phyloP scores from a whole-genome alignment of 2,797 vertebrate species.

The Capromys pilorides region DNA sequence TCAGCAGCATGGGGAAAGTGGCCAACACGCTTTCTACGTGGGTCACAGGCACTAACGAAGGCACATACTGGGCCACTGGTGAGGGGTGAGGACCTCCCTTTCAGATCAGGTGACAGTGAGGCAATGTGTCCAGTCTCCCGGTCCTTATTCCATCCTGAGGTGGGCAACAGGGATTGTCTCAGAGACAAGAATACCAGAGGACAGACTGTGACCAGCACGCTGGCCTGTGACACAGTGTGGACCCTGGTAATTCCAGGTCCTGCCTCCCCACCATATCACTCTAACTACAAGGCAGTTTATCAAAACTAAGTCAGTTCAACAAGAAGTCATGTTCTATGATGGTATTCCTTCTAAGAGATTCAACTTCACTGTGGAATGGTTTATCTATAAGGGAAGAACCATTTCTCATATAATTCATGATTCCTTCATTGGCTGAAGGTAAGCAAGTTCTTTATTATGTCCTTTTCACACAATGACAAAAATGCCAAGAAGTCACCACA shows the following conservation, averaged over 20 bases:
- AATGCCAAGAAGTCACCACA: constrained; percentile 31
- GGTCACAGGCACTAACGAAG: neutral
- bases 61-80: neutral
- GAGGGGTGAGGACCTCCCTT: neutral
- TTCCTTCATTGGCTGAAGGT: constrained; percentile 12
- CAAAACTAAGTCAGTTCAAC: neutral
- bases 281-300: neutral
- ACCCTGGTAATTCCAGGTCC: neutral
- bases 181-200: no score
- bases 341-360: constrained; percentile 27
- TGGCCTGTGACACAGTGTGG: neutral
- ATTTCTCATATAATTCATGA: constrained; percentile 36
- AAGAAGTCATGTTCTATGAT: neutral
- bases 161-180: no score
- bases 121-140: neutral
- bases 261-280: neutral
- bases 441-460: constrained; percentile 3
- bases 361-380: constrained; percentile 7
- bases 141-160: no score
- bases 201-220: neutral
- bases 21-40: neutral
- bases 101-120: neutral
- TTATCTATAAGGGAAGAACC: neutral
- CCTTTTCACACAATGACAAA: constrained; percentile 14
- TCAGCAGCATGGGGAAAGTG: neutral